A percentile compares a stretch with the other conserved stretches of the same genome.
phyloP scores from a whole-genome alignment of 2,888 invertebrate genomes.

The Crossocerus cetratus region DNA sequence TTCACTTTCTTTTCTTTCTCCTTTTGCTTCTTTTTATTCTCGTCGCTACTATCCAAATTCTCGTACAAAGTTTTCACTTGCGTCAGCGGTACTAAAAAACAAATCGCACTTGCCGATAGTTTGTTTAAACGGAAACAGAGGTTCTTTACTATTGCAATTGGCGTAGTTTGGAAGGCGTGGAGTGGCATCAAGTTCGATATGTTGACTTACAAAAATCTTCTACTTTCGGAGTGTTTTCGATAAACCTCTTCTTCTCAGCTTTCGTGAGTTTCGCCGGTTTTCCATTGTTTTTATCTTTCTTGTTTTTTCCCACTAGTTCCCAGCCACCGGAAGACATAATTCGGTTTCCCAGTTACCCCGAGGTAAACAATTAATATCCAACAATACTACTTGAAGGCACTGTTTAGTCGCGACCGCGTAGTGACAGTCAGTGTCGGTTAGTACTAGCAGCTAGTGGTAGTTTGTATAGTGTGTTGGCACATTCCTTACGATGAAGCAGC shows the following conservation, averaged over 20 bases:
- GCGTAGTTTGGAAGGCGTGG: background rate
- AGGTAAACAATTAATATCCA: constrained; percentile 35
- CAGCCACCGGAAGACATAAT: constrained; percentile 73
- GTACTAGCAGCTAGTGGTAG: constrained; percentile 27
- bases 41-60: constrained; percentile 82
- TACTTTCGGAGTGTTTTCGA: constrained; percentile 83
- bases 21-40: constrained; percentile 78
- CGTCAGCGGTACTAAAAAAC: constrained; percentile 81
- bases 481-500: constrained; percentile 8
- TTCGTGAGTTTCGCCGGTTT: constrained; percentile 79
- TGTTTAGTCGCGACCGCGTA: constrained; percentile 2
- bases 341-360: constrained; percentile 12
- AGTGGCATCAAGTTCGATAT: constrained; percentile 12
- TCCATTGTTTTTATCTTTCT: constrained; percentile 79
- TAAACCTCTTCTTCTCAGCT: constrained; percentile 81
- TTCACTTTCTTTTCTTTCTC: constrained; percentile 73
- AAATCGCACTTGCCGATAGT: background rate
- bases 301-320: constrained; percentile 80
- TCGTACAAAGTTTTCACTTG: constrained; percentile 84
- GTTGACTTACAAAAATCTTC: constrained; percentile 86
- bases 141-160: background rate
- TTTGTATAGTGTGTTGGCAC: too few species aligned
- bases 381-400: constrained; percentile 51
- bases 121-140: constrained; percentile 6
- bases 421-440: constrained; percentile 35